Evolutionary conservation across 2,888 invertebrate genomes (phyloP), one percentile per base, ranked within the genome.

Genomic region (Deilephila elpenor): DNA sequence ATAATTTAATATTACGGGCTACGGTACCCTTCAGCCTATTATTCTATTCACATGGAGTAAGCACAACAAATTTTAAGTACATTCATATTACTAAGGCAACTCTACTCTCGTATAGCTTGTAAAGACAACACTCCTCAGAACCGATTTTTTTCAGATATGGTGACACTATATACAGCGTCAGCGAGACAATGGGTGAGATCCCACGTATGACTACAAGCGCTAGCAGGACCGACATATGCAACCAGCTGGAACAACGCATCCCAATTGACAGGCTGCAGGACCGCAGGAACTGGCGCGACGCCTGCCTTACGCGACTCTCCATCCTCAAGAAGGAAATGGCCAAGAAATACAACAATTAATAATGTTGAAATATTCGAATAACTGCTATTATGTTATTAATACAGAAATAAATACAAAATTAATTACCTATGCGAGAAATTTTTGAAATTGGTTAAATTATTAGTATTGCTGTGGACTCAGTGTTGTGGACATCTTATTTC

Each of bases 281-380:
- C 75, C 93, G 98, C 76, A 95, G 98, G 37, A 96, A 96, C 0
- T 98, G 98, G 97, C 95, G 98, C 29, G 98, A 98, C 85, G 95
- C 96, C 53, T 97, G 97, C 78, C 95, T 98, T 29, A 97, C 97
- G 0, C 96, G 97, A 75, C 93, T 98, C 17, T 96, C 98, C 34
- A 91, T 97, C 74, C 93, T 98, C 73, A 98, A 98, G 89, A 96
- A 96, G 78, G 96, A 97, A 84, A 95, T 97, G 90, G 95, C 96
- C 74, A 86, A 89, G 67, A 88, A 88, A 61, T 90, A 90, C 76
- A 88, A 88, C 59, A 86, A 79, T 61, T 80, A 59, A 6, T 67
- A 3, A 25, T 25, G 44, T 14, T 44, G 14, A 44, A 44, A 14
- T 14, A 44, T 44, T 44, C 14, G 44, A 11, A 14, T 32, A 44